phyloP scores from a whole-genome alignment of 2,888 invertebrate species.

The Polia nebulosa region DNA sequence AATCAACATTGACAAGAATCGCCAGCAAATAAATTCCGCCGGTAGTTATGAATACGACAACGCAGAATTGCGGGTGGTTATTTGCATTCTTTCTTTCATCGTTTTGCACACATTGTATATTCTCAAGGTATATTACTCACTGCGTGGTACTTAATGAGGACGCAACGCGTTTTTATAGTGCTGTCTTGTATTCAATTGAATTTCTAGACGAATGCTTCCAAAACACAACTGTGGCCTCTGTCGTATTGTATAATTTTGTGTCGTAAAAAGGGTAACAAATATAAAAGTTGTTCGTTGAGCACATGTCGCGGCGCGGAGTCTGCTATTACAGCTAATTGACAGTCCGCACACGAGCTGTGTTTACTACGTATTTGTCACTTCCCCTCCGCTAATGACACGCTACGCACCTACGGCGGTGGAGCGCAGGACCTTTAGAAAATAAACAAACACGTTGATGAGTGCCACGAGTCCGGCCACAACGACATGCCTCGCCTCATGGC shows the following conservation, averaged over 20 bases:
- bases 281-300: conserved; percentile 82
- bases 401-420: conserved; percentile 71
- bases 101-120: conserved; percentile 44
- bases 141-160: conserved; percentile 45
- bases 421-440: conserved; percentile 77
- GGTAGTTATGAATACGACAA: conserved; percentile 44
- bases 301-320: conserved; percentile 81
- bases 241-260: conserved; percentile 79
- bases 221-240: conserved; percentile 44
- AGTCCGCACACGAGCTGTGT: conserved; percentile 82
- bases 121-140: conserved; percentile 23
- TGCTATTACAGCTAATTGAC: conserved; percentile 87
- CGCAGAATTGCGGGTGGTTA: conserved; percentile 26
- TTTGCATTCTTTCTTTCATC: conserved; percentile 51
- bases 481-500: conserved; percentile 47
- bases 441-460: conserved; percentile 72
- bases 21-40: conserved; percentile 50
- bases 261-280: conserved; percentile 85
- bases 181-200: conserved; percentile 38
- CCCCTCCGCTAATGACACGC: conserved; percentile 84
- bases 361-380: conserved; percentile 88
- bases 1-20: conserved; percentile 63
- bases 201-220: conserved; percentile 55
- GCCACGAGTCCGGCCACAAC: conserved; percentile 58
- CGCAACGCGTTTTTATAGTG: conserved; percentile 38